phyloP scores from a whole-genome alignment of 2,888 invertebrate genomes.

The Villa cingulata region DNA sequence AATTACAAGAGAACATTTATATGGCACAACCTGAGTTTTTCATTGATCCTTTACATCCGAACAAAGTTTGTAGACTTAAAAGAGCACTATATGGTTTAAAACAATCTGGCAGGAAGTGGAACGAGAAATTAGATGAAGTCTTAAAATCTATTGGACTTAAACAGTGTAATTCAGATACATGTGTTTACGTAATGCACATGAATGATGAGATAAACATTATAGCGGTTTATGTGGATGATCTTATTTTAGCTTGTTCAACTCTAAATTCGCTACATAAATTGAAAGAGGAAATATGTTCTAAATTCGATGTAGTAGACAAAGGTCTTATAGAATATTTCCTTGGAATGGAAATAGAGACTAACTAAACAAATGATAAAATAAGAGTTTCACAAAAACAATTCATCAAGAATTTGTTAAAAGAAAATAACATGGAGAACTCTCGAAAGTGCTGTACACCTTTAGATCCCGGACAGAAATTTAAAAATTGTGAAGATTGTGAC shows the following conservation, averaged over 20 bases:
- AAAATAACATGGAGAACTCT: no score
- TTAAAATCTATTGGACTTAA: constrained; percentile 12
- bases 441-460: no score
- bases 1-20: constrained; percentile 13
- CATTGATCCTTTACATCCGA: constrained; percentile 6
- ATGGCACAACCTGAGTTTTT: constrained; percentile 15
- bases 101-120: constrained; percentile 18
- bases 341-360: not conserved
- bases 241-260: no score
- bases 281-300: no score
- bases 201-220: not conserved
- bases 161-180: constrained; percentile 1
- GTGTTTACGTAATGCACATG: not conserved
- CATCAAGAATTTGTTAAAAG: no score
- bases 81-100: constrained; percentile 18
- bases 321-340: not conserved
- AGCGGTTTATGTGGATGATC: not conserved
- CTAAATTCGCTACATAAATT: no score
- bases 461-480: no score
- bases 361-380: no score
- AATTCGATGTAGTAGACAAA: no score
- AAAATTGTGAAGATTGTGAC: no score
- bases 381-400: no score
- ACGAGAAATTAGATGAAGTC: constrained; percentile 12
- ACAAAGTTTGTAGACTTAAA: constrained; percentile 14